phyloP scores from a whole-genome alignment of 2,888 invertebrate species.

The Serrognathus titanus region DNA sequence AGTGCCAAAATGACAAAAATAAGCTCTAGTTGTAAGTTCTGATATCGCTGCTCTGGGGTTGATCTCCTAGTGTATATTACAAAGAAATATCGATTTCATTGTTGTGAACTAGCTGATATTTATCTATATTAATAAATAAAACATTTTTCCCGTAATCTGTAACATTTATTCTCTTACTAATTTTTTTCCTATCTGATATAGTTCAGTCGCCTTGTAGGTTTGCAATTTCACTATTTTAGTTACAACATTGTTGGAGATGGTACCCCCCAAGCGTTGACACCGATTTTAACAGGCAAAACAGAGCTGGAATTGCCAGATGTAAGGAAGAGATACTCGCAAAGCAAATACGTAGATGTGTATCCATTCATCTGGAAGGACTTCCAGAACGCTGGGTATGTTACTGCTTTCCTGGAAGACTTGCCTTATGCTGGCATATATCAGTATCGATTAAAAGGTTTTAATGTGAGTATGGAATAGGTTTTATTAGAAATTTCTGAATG shows the following conservation, averaged over 20 bases:
- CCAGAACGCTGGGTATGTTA: slow-evolving; percentile 66
- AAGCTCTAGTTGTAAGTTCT: too few species aligned
- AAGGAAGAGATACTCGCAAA: slow-evolving; percentile 63
- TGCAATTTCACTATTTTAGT: slow-evolving; percentile 29
- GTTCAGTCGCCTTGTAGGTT: too few species aligned
- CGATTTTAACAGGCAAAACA: slow-evolving; percentile 78
- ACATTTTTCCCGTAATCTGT: too few species aligned
- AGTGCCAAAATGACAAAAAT: too few species aligned
- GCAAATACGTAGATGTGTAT: slow-evolving; percentile 69
- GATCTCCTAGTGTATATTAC: too few species aligned
- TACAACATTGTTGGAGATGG: slow-evolving; percentile 85
- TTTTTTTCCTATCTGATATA: neutral
- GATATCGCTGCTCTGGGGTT: too few species aligned
- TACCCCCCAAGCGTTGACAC: slow-evolving; percentile 82
- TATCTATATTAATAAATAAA: too few species aligned
- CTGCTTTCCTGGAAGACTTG: slow-evolving; percentile 85
- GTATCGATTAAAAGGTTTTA: slow-evolving; percentile 84
- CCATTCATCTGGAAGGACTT: slow-evolving; percentile 86
- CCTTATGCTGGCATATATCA: slow-evolving; percentile 84
- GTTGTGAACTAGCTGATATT: neutral
- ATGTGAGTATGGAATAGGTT: slow-evolving; percentile 32
- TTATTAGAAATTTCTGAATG: neutral
- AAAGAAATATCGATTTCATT: neutral
- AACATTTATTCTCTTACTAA: neutral
- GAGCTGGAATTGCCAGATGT: slow-evolving; percentile 88